Base-by-base conservation (phyloP, 92 coral and sea anemone genomes). In the Zoanthus gigantus region DNA sequence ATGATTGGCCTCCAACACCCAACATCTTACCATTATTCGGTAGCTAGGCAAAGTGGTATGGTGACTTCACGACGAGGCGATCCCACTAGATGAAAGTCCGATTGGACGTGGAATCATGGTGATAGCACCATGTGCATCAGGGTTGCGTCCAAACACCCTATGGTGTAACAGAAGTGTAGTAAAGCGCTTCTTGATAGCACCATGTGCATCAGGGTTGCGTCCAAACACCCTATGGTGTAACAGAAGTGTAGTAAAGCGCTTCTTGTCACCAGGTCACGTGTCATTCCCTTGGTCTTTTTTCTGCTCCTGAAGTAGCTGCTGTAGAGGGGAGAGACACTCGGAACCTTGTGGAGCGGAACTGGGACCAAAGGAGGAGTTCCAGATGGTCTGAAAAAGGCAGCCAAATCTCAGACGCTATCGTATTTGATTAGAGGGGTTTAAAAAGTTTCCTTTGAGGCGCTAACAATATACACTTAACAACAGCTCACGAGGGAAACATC, bases 271-370 rank as follows among this genome's bases (percentile, higher is more conserved):
- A 81, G 61, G 1, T 90, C 89, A 93, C 91, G 96, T 86, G 94
- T 91, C 95, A 77, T 89, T 91, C 60, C 84, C 84, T 50, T 96
- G 95, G 67, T 94, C 96, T 69, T 94, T 96, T 92, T 95, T 96
- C 85, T 96, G 98, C 90, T 96, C 98, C 83, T 96, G 98, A 13
- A 96, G 92, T 68, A 96, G 92, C 83, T 96, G 99, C 72, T 96
- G 98, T 12, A 96, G 92, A 58, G 99, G 98, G 16, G 99, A 95
- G 79, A 96, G 86, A 65, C 89, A 71, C 47, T 81, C 85, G 11
- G 75, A 42, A 29, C 98, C 98, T 73, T 93, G 96, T 7, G 85
- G 60, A 66, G 94, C 29, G 44, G 91, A 85, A 47, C 89, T 84
- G 14, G 93, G 94, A 14, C 95, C 92, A 82, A 96, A 92, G 45